Conservation (phyloP, 2,888 invertebrate species). For the Drepanosiphum platanoidis region DNA sequence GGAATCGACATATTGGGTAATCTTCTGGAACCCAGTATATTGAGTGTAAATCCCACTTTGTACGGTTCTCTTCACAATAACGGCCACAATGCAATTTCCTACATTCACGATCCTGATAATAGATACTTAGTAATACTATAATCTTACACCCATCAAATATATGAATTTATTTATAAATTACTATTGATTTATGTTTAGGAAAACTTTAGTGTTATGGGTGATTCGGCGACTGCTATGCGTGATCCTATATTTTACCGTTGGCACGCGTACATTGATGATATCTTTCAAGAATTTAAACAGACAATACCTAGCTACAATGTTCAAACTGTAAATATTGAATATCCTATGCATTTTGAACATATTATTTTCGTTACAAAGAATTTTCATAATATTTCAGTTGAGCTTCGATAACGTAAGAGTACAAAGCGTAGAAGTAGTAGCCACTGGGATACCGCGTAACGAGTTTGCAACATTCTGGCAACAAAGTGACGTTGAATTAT, state of each 20-base stretch:
- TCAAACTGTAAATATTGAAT: conserved; percentile 70
- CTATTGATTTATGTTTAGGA: conserved; percentile 71
- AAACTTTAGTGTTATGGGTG: conserved; percentile 83
- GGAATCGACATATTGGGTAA: conserved; percentile 85
- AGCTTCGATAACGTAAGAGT: conserved; percentile 75
- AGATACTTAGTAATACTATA: conserved; percentile 74
- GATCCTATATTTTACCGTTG: conserved; percentile 88
- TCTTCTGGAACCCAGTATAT: conserved; percentile 78
- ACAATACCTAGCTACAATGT: conserved; percentile 75
- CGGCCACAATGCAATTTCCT: conserved; percentile 82
- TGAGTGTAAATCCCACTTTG: conserved; percentile 76
- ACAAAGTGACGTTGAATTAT: conserved; percentile 80
- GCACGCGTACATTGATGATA: conserved; percentile 82
- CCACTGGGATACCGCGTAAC: conserved; percentile 71
- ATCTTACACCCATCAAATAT: background rate
- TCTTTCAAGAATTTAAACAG: conserved; percentile 80
- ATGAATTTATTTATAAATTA: no score
- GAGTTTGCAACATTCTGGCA: conserved; percentile 80
- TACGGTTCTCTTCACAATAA: conserved; percentile 87
- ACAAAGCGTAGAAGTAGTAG: conserved; percentile 70
- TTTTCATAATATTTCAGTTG: conserved; percentile 69
- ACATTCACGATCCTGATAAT: conserved; percentile 83
- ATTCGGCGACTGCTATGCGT: conserved; percentile 85
- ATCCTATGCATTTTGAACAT: background rate
- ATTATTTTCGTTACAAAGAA: background rate